Evolutionary conservation across 2,113 vertebrate genomes (phyloP), one percentile per base, ranked within the genome.

Genomic region (Phasianus colchicus): DNA sequence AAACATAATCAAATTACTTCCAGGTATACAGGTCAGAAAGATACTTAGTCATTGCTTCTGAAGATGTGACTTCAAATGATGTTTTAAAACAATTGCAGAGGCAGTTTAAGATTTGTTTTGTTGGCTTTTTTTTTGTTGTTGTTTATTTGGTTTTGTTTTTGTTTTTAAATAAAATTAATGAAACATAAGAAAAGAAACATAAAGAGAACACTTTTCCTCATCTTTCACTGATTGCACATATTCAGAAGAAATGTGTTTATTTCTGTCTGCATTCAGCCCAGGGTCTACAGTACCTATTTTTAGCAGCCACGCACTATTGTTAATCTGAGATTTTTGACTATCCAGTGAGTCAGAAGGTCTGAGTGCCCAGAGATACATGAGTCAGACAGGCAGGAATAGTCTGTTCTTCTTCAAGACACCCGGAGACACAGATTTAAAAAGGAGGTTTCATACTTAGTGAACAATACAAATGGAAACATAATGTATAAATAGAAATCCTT

Each of bases 321-420:
- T 97, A 96, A 96, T 96, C 91, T 76, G 93, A 96, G 95, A 92
- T 87, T 97, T 97, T 97, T 94, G 96, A 70, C 95, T 93, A 70
- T 93, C 63, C 86, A 79, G 48, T 98, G 97, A 98, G 94, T 97
- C 97, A 98, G 97, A 97, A 97, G 97, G 96, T 95, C 97, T 97
- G 93, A 96, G 75, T 97, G 96, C 92, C 97, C 96, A 91, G 93
- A 96, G 97, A 79, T 93, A 60, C 43, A 13, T 98, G 97, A 98
- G 87, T 98, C 97, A 97, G 97, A 94, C 74, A 87, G 91, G 94
- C 96, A 98, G 95, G 96, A 97, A 97, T 96, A 96, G 92, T 93
- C 88, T 97, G 91, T 95, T 97, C 95, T 79, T 94, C 95, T 92
- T 94, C 92, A 95, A 91, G 94, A 66, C 86, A 90, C 93, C 88